Conservation (phyloP, 1,140 invertebrate species). For the Zaprionus ornatus region DNA sequence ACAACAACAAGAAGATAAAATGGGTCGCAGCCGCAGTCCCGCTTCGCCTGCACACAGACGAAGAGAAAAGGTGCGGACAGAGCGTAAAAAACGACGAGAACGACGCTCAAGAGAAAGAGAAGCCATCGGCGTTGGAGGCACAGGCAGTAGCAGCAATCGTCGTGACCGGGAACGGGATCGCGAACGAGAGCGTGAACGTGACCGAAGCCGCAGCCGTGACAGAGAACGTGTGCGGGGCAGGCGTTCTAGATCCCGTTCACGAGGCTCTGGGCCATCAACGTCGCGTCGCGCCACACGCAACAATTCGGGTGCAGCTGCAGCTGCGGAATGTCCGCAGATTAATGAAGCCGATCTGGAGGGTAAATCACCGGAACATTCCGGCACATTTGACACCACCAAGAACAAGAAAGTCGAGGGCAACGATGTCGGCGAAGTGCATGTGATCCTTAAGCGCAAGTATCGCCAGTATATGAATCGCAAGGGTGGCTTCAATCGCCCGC, state of each 20-base stretch:
- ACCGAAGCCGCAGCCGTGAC: constrained; percentile 61
- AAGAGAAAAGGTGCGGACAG: constrained; percentile 83
- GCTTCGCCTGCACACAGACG: constrained; percentile 85
- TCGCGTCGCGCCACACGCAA: constrained; percentile 70
- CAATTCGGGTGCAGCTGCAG: constrained; percentile 55
- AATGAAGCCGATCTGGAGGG: constrained; percentile 85
- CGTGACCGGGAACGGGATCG: constrained; percentile 64
- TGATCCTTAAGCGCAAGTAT: constrained; percentile 98
- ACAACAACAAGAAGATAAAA: constrained; percentile 56
- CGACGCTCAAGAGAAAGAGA: constrained; percentile 77
- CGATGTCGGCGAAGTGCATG: constrained; percentile 95
- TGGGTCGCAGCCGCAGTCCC: constrained; percentile 86
- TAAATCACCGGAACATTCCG: constrained; percentile 96
- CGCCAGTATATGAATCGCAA: constrained; percentile 99
- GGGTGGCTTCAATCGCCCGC: constrained; percentile 98
- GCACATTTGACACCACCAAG: constrained; percentile 97
- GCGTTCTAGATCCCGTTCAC: constrained; percentile 80
- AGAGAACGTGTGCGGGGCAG: constrained; percentile 65
- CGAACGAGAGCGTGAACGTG: constrained; percentile 53
- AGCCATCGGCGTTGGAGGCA: constrained; percentile 53
- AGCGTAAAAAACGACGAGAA: constrained; percentile 83
- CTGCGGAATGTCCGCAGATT: constrained; percentile 76
- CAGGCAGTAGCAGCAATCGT: constrained; percentile 53
- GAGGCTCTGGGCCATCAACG: constrained; percentile 67
- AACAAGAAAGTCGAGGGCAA: constrained; percentile 97